Percentiles rank a stretch among this genome's conserved stretches.
Evolutionary conservation across 2,888 invertebrate genomes (phyloP).

Genomic region (Rhamphomyia laevipes): DNA sequence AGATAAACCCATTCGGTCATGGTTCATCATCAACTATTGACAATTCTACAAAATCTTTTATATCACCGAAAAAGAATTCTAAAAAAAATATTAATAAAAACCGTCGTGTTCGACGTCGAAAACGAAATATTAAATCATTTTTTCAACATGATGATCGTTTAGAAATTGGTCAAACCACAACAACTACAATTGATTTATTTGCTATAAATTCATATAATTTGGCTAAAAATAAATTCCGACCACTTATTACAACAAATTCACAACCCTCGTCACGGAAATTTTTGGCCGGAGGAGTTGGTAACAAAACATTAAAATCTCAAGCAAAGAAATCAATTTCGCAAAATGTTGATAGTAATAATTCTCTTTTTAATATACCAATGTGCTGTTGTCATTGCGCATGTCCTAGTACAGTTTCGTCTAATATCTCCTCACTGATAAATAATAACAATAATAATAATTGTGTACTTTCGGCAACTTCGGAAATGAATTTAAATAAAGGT

Average conservation of each 20-base stretch:
- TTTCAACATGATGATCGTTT: conserved; percentile 17
- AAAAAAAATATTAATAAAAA: conserved; percentile 2
- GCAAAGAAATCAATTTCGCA: not conserved
- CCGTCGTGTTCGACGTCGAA: not conserved
- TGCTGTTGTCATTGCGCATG: conserved; percentile 18
- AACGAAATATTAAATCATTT: conserved; percentile 9
- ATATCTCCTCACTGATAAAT: not conserved
- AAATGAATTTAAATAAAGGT: no score
- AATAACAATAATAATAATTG: conserved; percentile 2
- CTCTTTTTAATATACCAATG: conserved; percentile 5
- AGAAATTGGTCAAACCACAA: not conserved
- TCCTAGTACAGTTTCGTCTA: conserved; percentile 1
- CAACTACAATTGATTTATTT: not conserved
- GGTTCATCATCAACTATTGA: no score
- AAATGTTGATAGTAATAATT: not conserved
- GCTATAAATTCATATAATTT: conserved; percentile 22
- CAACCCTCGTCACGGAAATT: no score
- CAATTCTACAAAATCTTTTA: no score
- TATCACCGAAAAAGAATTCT: not conserved
- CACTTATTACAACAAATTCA: conserved; percentile 15
- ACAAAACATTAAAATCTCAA: conserved; percentile 13
- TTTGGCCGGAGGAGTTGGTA: no score
- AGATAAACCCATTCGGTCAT: no score
- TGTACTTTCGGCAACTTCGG: not conserved
- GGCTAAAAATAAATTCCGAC: conserved; percentile 32